Conservation (phyloP, 2,888 invertebrate genomes). For the Perizoma affinitatum region DNA sequence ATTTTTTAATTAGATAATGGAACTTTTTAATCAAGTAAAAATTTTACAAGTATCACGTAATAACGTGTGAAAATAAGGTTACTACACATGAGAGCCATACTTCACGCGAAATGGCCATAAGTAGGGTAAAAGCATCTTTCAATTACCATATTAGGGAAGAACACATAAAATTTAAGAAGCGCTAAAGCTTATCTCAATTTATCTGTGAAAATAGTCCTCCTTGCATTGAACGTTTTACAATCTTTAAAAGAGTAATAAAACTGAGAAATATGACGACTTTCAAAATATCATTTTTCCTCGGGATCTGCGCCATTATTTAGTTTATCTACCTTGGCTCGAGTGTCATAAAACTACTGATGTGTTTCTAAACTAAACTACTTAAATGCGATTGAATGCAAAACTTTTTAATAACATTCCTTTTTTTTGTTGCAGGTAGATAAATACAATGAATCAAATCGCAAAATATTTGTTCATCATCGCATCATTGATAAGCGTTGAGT, state of each 20-base stretch:
- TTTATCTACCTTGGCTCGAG: slow-evolving; percentile 30
- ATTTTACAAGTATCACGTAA: slow-evolving; percentile 46
- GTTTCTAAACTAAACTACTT: no score
- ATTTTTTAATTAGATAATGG: slow-evolving; percentile 7
- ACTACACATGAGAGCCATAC: slow-evolving; percentile 44
- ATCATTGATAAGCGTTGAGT: slow-evolving; percentile 70
- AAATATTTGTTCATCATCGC: slow-evolving; percentile 72
- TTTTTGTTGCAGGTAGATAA: slow-evolving; percentile 39
- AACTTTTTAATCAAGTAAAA: slow-evolving; percentile 58
- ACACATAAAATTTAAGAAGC: slow-evolving; percentile 18
- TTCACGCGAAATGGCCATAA: slow-evolving; percentile 38
- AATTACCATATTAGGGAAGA: slow-evolving; percentile 14
- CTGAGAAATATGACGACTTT: slow-evolving; percentile 37
- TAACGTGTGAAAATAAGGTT: slow-evolving; percentile 42
- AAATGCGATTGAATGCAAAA: slow-evolving; percentile 2
- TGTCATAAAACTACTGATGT: slow-evolving; percentile 28
- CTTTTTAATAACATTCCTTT: slow-evolving; percentile 17
- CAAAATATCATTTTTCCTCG: slow-evolving; percentile 31
- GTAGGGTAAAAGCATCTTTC: slow-evolving; percentile 22
- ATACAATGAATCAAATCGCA: slow-evolving; percentile 65
- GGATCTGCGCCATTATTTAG: slow-evolving; percentile 33
- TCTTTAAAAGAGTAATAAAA: slow-evolving; percentile 38
- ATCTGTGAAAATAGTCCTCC: slow-evolving; percentile 24
- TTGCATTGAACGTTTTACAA: slow-evolving; percentile 31
- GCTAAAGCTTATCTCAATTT: slow-evolving; percentile 25